phyloP scores from a whole-genome alignment of 2,888 invertebrate genomes.

The Ophioninae sp. region DNA sequence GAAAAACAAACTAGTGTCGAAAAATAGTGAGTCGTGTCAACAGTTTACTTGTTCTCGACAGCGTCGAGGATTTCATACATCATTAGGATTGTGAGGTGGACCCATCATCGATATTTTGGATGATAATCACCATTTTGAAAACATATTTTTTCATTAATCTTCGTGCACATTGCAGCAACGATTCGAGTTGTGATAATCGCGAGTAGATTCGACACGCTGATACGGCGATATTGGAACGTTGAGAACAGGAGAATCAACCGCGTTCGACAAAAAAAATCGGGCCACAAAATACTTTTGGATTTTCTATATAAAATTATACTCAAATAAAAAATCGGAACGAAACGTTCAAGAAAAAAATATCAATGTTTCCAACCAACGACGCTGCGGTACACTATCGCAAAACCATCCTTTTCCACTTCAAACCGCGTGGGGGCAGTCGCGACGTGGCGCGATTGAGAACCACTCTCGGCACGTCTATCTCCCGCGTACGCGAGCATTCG shows the following conservation, averaged over 20 bases:
- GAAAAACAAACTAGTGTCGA: too few species aligned
- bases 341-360: background rate
- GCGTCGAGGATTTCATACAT: background rate
- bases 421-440: constrained; percentile 6
- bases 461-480: background rate
- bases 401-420: background rate
- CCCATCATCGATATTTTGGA: background rate
- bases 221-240: too few species aligned
- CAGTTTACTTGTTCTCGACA: background rate
- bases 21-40: too few species aligned
- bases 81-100: background rate
- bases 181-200: background rate
- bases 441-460: background rate
- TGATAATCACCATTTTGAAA: background rate
- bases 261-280: background rate
- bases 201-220: too few species aligned
- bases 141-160: background rate
- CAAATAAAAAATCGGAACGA: background rate
- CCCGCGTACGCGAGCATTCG: constrained; percentile 1
- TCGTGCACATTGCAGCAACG: background rate
- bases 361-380: background rate
- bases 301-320: background rate
- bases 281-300: background rate
- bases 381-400: background rate
- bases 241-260: too few species aligned